Conservation (phyloP, 2,113 vertebrate species). For the Elgaria multicarinata region DNA sequence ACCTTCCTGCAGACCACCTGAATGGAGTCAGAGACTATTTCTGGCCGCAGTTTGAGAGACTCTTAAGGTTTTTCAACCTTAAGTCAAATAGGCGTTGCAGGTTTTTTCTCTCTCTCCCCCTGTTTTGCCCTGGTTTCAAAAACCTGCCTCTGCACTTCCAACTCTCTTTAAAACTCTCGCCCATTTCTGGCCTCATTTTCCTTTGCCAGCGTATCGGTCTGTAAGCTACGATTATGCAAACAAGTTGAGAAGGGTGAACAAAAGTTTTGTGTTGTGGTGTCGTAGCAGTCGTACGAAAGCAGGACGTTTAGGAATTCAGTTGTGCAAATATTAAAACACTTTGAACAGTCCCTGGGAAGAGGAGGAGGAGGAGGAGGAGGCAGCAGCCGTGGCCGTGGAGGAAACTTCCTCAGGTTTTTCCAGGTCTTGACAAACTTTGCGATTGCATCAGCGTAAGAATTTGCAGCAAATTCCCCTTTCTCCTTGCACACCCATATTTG, state of each 20-base stretch:
- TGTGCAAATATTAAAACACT: neutral
- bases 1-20: too few relatives aligned
- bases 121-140: neutral
- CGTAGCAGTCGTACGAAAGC: neutral
- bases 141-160: neutral
- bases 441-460: neutral
- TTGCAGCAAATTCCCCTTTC: neutral
- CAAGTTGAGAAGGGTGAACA: neutral
- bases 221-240: neutral
- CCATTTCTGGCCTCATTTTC: neutral
- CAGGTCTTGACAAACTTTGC: neutral
- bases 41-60: too few relatives aligned
- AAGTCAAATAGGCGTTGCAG: neutral
- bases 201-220: neutral
- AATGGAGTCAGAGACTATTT: too few relatives aligned
- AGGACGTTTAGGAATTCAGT: neutral
- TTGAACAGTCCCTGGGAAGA: neutral
- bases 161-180: neutral
- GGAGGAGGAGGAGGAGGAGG: neutral
- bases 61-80: too few relatives aligned
- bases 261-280: neutral
- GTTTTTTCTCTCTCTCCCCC: too few relatives aligned
- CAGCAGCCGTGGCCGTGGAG: too few relatives aligned
- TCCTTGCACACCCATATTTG: neutral
- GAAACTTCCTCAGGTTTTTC: neutral